A percentile compares a stretch with the other conserved stretches of the same genome.
Evolutionary conservation across 2,113 vertebrate genomes (phyloP).

Genomic region (Nicator chloris): DNA sequence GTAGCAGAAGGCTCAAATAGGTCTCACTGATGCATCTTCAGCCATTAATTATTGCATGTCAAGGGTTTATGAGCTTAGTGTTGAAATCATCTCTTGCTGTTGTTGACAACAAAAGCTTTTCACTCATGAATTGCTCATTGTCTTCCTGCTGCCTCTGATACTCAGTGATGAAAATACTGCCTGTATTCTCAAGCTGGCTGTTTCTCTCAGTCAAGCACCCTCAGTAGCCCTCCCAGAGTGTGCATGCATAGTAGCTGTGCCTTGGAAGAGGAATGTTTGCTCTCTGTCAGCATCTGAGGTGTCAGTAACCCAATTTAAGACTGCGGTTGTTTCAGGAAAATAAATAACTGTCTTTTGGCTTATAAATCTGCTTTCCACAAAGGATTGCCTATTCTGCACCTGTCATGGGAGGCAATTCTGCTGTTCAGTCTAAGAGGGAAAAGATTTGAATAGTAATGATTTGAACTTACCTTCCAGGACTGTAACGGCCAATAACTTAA

Average conservation of each 20-base stretch:
- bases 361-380: background rate
- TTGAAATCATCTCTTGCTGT: background rate
- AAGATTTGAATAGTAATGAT: background rate
- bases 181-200: background rate
- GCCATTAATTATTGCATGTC: background rate
- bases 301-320: background rate
- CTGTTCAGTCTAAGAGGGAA: background rate
- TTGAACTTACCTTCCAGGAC: background rate
- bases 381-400: background rate
- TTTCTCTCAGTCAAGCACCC: background rate
- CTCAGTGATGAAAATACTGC: background rate
- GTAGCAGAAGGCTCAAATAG: background rate
- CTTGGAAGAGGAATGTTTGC: background rate
- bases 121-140: background rate
- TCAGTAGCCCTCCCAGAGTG: background rate
- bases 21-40: background rate
- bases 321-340: background rate
- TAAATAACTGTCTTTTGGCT: background rate
- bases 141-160: background rate
- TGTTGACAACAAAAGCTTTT: background rate
- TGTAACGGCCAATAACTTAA: background rate
- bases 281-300: background rate
- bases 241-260: background rate
- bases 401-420: background rate
- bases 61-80: background rate